Evolutionary conservation across 1,140 invertebrate genomes (phyloP), one percentile per base, ranked within the genome.

Genomic region (Myzus persicae): DNA sequence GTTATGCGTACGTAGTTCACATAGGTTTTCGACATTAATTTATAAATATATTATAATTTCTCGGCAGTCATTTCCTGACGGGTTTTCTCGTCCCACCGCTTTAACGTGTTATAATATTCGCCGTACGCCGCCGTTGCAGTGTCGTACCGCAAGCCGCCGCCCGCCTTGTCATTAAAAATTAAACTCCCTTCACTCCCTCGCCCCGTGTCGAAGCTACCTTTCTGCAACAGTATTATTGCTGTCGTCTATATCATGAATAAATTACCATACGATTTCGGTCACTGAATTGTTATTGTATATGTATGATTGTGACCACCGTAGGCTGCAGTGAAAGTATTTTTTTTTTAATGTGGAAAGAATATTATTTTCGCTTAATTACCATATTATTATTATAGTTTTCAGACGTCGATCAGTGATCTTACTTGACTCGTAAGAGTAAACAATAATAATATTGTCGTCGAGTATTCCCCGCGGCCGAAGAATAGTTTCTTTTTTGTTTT

Each of bases 251-350:
- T 67, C 40, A 51, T 38, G 88, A 89, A 89, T 89, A 89, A 89
- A 89, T 89, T 89, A 89, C n/a, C 48, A 54, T 89, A 89, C 88
- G n/a, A 89, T 89, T 89, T 89, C 88, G 48, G 88, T 89, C 31
- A 51, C 46, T 89, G 87, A 76, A 76, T 44, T 40, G 26, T 46
- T 8, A 26, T 46, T 3, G n/a, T 42, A 51, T 31, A 84, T 26
- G 22, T 84, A 81, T 38, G 44, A 26, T 38, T 22, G n/a, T 48
- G 51, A 88, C 46, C 9, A 38, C n/a, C 46, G 46, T 38, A 18
- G n/a, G n/a, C 0, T 22, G n/a, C 36, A 36, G 88, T 89, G 48
- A 89, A 89, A 89, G 88, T 89, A 54, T 89, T 46, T 89, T 87
- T 44, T n/a, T n/a, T 88, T 51, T 11, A 24, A 51, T 36, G 20